Base-by-base conservation (phyloP, 1,140 invertebrate genomes). In the Drosophila saltans region DNA sequence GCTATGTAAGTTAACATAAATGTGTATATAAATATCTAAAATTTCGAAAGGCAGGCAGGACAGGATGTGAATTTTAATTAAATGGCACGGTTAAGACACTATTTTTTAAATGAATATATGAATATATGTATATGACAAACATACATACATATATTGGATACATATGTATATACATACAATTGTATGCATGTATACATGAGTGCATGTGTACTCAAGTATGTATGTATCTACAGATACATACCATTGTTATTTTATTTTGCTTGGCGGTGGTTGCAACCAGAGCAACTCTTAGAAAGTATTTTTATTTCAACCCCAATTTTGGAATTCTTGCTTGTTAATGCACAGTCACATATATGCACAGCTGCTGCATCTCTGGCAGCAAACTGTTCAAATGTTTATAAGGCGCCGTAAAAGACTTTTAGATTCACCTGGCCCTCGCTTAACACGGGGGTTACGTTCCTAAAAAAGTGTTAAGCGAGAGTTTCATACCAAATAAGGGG, bases 1-100 rank as follows among this genome's bases (percentile, higher is more conserved):
- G 61, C 58, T 21, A 64, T 63, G 61, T 70, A 63, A 62, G 52
- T 57, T 36, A 56, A 26, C 16, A 69, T 36, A 7, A 3, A 36
- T n/a, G 3, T 8, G 11, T 45, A 45, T 36, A 36, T 1, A 36
- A n/a, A 16, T 4, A 2, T 45, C 7, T 16, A n/a, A n/a, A 45
- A 30, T 30, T 30, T 41, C 1, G 2, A 55, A 2, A 2, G 28
- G 28, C 28, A 36, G 6, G 6, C 33, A 7, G 1, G 33, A 7
- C 33, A 36, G 6, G 33, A 30, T 30, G 28, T 2, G 4, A 30
- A 30, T 30, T 2, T 0, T 30, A 4, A 30, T 30, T 30, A 2
- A 30, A 2, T 2, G 33, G 33, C 33, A 36, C 1, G 33, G 33
- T 30, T 2, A 30, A 30, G 28, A 30, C 33, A 7, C 3, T 36